Evolutionary conservation across 2,113 vertebrate species (phyloP), one percentile per base, ranked within the genome.

Genomic region (Condylura cristata): DNA sequence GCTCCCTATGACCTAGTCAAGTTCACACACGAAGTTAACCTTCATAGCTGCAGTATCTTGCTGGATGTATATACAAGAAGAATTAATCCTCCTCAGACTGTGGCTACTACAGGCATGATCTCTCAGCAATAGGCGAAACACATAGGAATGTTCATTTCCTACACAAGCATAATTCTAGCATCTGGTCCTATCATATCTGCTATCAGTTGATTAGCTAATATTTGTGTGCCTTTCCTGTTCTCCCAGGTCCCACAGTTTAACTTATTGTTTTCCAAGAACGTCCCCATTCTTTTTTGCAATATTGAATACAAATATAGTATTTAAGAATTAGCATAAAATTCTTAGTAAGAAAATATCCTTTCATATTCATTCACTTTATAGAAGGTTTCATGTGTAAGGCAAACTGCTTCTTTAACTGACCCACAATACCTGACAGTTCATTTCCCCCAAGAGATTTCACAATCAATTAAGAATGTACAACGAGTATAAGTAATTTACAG

Each of bases 311-410:
- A 60, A 86, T 6, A 28, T 20, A 63, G 53, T 61, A 24, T 71
- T 74, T 34, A 83, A 83, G 24, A 86, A 58, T 44, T 46, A 83
- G 87, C 4, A 53, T 81, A 66, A 89, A 41, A 2, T 10, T 53
- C 37, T 74, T 71, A 86, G 79, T 74, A 72, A 83, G 68, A 86
- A 83, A 96, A 79, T 41, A 8, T 3, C 71, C 37, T 63, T 89
- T 80, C 26, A 41, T 20, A 11, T 3, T 71, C 32, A 63, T 89
- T 70, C 3, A 12, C 20, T 46, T 46, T 82, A 20, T 30, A 51
- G 51, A 81, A 44, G 44, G 0, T 48, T 86, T 37, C 53, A 53
- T 5, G 8, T 39, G 51, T 20, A n/a, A 53, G 14, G 30, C 22
- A 90, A 72, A 30, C 39, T 82, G 60, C 41, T 78, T 58, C 32